These are phyloP conservation scores for Drosophila pruinosa DNA, from an alignment of 1,140 invertebrate genomes.

Conservation along the genomic window DNA sequence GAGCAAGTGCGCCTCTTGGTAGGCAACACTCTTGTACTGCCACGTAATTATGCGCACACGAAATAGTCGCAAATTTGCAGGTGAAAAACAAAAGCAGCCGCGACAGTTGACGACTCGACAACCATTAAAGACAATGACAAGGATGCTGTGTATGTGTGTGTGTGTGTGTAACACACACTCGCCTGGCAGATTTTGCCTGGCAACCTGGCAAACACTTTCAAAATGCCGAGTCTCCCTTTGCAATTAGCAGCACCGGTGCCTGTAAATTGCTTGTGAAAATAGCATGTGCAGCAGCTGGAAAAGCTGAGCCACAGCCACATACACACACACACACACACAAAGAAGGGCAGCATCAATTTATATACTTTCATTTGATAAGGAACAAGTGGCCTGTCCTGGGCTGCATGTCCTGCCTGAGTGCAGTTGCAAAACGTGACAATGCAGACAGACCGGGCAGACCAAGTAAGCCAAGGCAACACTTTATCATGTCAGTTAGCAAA, in stretches of 20 bases:
- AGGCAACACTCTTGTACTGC: slow-evolving; percentile 68
- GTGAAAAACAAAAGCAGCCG: slow-evolving; percentile 47
- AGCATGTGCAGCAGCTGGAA: slow-evolving; percentile 43
- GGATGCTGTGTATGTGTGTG: slow-evolving; percentile 14
- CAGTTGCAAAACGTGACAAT: slow-evolving; percentile 69
- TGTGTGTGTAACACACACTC: slow-evolving; percentile 46
- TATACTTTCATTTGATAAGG: slow-evolving; percentile 76
- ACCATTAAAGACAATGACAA: slow-evolving; percentile 36
- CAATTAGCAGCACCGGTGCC: slow-evolving; percentile 57
- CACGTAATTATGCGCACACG: slow-evolving; percentile 75
- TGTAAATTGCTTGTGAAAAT: slow-evolving; percentile 72
- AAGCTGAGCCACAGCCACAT: neutral
- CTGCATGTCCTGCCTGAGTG: slow-evolving; percentile 31
- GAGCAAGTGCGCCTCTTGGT: slow-evolving; percentile 42
- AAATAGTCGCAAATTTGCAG: slow-evolving; percentile 60
- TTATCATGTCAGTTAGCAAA: slow-evolving; percentile 76
- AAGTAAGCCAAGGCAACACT: slow-evolving; percentile 64
- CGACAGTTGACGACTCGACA: neutral
- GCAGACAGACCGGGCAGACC: neutral
- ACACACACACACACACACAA: no score
- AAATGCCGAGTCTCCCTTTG: slow-evolving; percentile 55
- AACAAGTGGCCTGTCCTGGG: slow-evolving; percentile 59
- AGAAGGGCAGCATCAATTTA: slow-evolving; percentile 53
- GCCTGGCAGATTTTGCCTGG: slow-evolving; percentile 9
- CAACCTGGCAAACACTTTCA: slow-evolving; percentile 32